A percentile compares a stretch with the other conserved stretches of the same genome.
phyloP scores from a whole-genome alignment of 2,888 invertebrate genomes.

The Amphipyra berbera region DNA sequence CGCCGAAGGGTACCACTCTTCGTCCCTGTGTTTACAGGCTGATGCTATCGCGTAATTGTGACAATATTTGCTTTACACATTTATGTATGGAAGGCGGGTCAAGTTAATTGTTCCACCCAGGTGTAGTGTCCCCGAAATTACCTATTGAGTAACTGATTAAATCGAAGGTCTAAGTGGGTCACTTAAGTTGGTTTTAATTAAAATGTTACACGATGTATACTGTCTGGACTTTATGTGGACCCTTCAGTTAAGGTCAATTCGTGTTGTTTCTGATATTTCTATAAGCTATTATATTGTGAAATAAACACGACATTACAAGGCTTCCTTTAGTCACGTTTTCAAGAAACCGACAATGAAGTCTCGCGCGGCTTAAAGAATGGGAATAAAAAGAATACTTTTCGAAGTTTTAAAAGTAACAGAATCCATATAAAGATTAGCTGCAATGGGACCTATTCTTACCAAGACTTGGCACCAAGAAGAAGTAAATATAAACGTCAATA shows the following conservation, averaged over 20 bases:
- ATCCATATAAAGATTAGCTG: slow-evolving; percentile 5
- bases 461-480: neutral
- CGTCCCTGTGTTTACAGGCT: slow-evolving; percentile 82
- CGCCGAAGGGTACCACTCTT: slow-evolving; percentile 82
- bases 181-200: slow-evolving; percentile 61
- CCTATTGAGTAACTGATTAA: slow-evolving; percentile 74
- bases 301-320: slow-evolving; percentile 3
- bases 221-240: slow-evolving; percentile 47
- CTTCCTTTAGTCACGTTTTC: slow-evolving; percentile 30
- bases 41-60: slow-evolving; percentile 89
- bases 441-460: neutral
- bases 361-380: slow-evolving; percentile 1
- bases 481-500: neutral
- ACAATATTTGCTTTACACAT: slow-evolving; percentile 87
- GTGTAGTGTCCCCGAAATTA: slow-evolving; percentile 64
- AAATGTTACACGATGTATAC: slow-evolving; percentile 58
- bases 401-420: slow-evolving; percentile 18
- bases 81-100: slow-evolving; percentile 77
- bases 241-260: slow-evolving; percentile 28
- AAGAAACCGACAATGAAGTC: slow-evolving; percentile 9
- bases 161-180: slow-evolving; percentile 68
- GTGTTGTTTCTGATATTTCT: slow-evolving; percentile 16
- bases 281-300: slow-evolving; percentile 6
- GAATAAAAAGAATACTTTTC: slow-evolving; percentile 15
- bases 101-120: slow-evolving; percentile 76